Evolutionary conservation across 2,888 invertebrate genomes (phyloP).

Genomic region (Caenorhabditis becei): DNA sequence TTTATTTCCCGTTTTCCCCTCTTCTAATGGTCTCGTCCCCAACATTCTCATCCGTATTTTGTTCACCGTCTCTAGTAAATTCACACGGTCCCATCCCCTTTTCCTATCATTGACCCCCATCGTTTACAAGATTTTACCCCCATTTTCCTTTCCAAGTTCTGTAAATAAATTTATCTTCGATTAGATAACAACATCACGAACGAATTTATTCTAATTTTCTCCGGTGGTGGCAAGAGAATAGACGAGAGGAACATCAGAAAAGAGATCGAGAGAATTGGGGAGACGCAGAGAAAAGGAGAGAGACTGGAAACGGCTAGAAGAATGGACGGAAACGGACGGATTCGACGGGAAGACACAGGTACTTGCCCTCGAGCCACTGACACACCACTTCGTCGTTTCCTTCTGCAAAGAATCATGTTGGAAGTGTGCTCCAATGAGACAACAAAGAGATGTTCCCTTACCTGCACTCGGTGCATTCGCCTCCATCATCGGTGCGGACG

Average conservation of each 20-base stretch:
- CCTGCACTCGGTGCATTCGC: background rate
- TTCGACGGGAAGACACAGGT: slow-evolving; percentile 48
- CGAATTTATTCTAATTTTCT: slow-evolving; percentile 54
- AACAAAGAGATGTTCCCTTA: background rate
- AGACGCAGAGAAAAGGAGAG: slow-evolving; percentile 19
- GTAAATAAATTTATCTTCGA: background rate
- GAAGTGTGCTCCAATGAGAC: background rate
- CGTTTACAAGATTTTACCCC: background rate
- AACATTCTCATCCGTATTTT: too few species aligned
- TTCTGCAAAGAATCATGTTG: slow-evolving; percentile 36
- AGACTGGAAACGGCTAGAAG: slow-evolving; percentile 10
- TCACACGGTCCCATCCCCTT: too few species aligned
- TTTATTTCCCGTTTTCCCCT: too few species aligned
- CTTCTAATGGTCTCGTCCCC: too few species aligned
- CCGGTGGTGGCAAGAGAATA: slow-evolving; percentile 9
- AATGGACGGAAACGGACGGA: slow-evolving; percentile 40
- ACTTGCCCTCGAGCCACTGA: slow-evolving; percentile 43
- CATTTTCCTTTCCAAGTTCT: background rate
- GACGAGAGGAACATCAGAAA: slow-evolving; percentile 19
- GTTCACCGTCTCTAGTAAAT: too few species aligned
- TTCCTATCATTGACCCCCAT: too few species aligned
- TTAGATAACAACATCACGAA: slow-evolving; percentile 36
- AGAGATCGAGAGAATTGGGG: background rate
- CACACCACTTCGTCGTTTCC: slow-evolving; percentile 41
- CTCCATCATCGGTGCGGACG: slow-evolving; percentile 21